phyloP scores from a whole-genome alignment of 64 coral and sea anemone species.

The Montipora cactus region DNA sequence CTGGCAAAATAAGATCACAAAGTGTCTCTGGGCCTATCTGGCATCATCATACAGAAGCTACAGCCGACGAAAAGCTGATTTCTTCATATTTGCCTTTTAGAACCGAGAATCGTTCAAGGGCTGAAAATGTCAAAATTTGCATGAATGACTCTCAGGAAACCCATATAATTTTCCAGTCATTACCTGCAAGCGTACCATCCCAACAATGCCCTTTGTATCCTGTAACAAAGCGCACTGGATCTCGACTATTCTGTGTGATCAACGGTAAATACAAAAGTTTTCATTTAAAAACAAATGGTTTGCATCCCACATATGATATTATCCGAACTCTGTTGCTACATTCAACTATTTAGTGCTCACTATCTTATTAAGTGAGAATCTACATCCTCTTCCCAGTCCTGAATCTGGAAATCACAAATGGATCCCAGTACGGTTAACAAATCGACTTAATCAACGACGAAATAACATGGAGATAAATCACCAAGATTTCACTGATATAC shows the following conservation, averaged over 20 bases:
- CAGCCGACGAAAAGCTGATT: slow-evolving; percentile 12
- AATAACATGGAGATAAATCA: slow-evolving; percentile 22
- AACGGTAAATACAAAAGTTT: slow-evolving; percentile 18
- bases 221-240: background rate
- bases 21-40: slow-evolving; percentile 28
- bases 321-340: slow-evolving; percentile 7
- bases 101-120: background rate
- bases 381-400: slow-evolving; percentile 10
- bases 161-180: slow-evolving; percentile 9
- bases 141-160: background rate
- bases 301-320: slow-evolving; percentile 16
- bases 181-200: background rate
- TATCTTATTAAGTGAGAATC: slow-evolving; percentile 14
- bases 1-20: slow-evolving; percentile 35
- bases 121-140: too few species aligned
- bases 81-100: slow-evolving; percentile 20
- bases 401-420: slow-evolving; percentile 6
- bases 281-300: slow-evolving; percentile 31
- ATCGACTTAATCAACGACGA: slow-evolving; percentile 22
- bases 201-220: slow-evolving; percentile 26
- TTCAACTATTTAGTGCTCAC: background rate
- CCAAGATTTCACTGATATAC: slow-evolving; percentile 17
- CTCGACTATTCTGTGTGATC: slow-evolving; percentile 31
- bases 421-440: slow-evolving; percentile 38
- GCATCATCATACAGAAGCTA: slow-evolving; percentile 39